Percentiles rank a stretch among this genome's conserved stretches.
Conservation (phyloP, 2,888 invertebrate species). For the Neocrepidodera transversa region DNA sequence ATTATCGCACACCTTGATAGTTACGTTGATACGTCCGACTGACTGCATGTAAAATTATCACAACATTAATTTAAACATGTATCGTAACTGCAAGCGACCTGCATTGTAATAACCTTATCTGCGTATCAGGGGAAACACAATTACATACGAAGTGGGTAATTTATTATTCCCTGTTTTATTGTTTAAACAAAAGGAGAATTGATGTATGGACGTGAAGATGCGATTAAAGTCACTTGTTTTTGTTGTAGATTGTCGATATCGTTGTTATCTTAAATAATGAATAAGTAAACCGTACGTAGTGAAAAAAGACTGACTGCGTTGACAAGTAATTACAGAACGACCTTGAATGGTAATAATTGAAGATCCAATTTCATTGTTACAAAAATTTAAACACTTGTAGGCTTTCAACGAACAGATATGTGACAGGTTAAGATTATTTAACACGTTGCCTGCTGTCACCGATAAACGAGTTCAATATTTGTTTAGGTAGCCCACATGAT, state of each 20-base stretch:
- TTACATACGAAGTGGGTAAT: slow-evolving; percentile 16
- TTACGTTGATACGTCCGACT: slow-evolving; percentile 6
- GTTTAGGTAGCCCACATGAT: too few species aligned
- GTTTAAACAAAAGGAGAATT: slow-evolving; percentile 9
- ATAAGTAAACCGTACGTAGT: too few species aligned
- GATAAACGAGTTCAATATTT: too few species aligned
- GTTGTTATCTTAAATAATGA: too few species aligned
- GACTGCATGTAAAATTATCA: slow-evolving; percentile 9
- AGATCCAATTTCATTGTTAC: too few species aligned
- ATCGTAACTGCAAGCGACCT: slow-evolving; percentile 19
- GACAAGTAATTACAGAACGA: too few species aligned
- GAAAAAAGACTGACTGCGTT: too few species aligned
- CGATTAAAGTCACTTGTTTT: background rate
- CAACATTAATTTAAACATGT: slow-evolving; percentile 17
- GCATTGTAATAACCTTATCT: slow-evolving; percentile 17
- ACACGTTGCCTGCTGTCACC: too few species aligned
- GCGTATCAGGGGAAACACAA: slow-evolving; percentile 13
- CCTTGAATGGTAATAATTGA: too few species aligned
- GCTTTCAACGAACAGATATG: too few species aligned
- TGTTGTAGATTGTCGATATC: background rate
- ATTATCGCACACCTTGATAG: slow-evolving; percentile 8
- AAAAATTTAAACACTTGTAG: too few species aligned
- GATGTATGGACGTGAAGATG: background rate
- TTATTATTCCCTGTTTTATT: slow-evolving; percentile 13
- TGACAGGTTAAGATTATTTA: too few species aligned